Evolutionary conservation across 2,113 vertebrate species (phyloP).

Genomic region (Mesitornis unicolor): DNA sequence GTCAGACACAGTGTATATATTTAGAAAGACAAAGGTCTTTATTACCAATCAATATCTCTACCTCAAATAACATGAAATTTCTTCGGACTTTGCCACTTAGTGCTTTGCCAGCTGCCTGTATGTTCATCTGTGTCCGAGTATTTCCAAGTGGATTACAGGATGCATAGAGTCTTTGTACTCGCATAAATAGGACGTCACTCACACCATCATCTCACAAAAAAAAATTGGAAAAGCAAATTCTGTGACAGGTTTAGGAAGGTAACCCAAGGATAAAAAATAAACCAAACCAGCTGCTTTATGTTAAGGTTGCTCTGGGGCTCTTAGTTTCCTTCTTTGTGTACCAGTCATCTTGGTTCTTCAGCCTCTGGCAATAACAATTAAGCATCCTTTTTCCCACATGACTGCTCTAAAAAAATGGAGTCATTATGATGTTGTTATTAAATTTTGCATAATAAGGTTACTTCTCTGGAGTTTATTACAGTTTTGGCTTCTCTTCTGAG

Average conservation of each 20-base stretch:
- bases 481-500: background rate
- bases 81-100: background rate
- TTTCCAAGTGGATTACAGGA: background rate
- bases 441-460: background rate
- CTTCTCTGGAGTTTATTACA: background rate
- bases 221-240: background rate
- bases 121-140: fast-evolving
- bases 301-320: background rate
- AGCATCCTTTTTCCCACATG: background rate
- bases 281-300: background rate
- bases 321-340: background rate
- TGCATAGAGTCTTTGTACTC: background rate
- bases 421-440: background rate
- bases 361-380: background rate
- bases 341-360: background rate
- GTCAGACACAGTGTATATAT: background rate
- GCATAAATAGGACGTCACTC: background rate
- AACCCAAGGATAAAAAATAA: background rate
- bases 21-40: background rate
- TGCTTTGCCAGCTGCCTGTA: background rate
- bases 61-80: background rate
- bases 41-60: background rate
- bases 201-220: background rate
- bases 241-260: background rate
- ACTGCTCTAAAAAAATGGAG: background rate